A percentile compares a stretch with the other conserved stretches of the same genome.
Conservation (phyloP, 2,888 invertebrate species). For the Clitarchus hookeri region DNA sequence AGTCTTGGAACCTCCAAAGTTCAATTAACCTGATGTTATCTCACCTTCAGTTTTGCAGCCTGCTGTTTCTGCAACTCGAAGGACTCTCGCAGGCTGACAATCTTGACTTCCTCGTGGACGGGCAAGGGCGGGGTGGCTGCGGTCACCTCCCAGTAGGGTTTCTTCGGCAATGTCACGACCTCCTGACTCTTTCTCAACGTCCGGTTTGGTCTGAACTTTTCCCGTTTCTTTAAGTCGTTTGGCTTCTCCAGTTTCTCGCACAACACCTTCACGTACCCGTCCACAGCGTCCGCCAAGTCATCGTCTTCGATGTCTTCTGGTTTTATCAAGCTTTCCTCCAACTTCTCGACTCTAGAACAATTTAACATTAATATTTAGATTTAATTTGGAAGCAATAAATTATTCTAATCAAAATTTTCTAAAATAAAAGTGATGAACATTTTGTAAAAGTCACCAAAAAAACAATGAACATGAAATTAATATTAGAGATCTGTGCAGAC, state of each 20-base stretch:
- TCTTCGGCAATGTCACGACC: conserved; percentile 16
- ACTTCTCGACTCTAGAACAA: conserved; percentile 43
- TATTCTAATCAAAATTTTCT: no score
- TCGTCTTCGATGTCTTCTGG: conserved; percentile 55
- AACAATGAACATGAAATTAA: no score
- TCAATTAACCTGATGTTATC: no score
- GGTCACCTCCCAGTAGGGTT: conserved; percentile 63
- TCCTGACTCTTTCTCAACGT: conserved; percentile 49
- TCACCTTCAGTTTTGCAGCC: conserved; percentile 51
- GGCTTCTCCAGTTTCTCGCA: conserved; percentile 57
- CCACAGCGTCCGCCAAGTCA: conserved; percentile 50
- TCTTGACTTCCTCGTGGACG: conserved; percentile 60
- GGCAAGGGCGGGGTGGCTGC: conserved; percentile 66
- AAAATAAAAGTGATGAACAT: no score
- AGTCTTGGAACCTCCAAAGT: no score
- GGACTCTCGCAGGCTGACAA: conserved; percentile 61
- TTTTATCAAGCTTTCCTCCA: conserved; percentile 58
- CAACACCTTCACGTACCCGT: conserved; percentile 61
- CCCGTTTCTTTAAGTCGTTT: conserved; percentile 46
- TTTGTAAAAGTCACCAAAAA: no score
- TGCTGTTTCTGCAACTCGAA: conserved; percentile 61
- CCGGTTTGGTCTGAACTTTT: conserved; percentile 62
- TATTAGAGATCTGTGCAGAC: no score
- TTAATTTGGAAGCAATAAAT: no score
- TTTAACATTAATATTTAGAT: no score